Evolutionary conservation across 1,140 invertebrate genomes (phyloP), one percentile per base, ranked within the genome.

Genomic region (Harpegnathos saltator): DNA sequence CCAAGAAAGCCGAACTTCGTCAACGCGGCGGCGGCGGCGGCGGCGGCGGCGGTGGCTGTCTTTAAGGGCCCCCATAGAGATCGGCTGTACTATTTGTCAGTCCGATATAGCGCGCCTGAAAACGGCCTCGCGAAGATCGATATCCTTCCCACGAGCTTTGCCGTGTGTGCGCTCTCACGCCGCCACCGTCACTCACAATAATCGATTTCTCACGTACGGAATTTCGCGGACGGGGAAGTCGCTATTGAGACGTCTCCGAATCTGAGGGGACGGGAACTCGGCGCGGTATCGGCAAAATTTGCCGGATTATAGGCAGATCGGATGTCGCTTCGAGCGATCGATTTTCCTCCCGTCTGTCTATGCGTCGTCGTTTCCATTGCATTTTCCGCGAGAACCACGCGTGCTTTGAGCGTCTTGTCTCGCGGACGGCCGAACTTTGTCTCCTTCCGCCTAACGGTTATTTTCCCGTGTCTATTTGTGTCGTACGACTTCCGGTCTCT

Each of bases 81-180:
- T 84, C 63, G 58, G n/a, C 12, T 77, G 22, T 52, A 73, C 78
- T 88, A 85, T 85, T 85, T 85, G 77, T 82, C 77, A 71, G 12
- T 56, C 22, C 7, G 59, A 33, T 63, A 24, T 24, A 71, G 12
- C 4, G 12, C 4, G 44, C 7, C 22, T 29, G 48, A n/a, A 73
- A 74, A 52, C 54, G 61, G 26, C 29, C 29, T 50, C 48, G n/a
- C 5, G 24, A 69, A 80, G 33, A 80, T 80, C 54, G 38, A 80
- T 80, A 59, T 44, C 38, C 14, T 48, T 59, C 24, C 22, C 58
- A 29, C 68, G 19, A 38, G 15, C n/a, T 72, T 12, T 59, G 12
- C 11, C 19, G 26, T 24, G 0, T 7, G 3, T 15, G 29, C n/a
- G 22, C 38, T 44, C 38, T 44, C 9, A 7, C 38, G 4, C 38